Conservation (phyloP, 2,888 invertebrate species). For the Cosmopolites sordidus region DNA sequence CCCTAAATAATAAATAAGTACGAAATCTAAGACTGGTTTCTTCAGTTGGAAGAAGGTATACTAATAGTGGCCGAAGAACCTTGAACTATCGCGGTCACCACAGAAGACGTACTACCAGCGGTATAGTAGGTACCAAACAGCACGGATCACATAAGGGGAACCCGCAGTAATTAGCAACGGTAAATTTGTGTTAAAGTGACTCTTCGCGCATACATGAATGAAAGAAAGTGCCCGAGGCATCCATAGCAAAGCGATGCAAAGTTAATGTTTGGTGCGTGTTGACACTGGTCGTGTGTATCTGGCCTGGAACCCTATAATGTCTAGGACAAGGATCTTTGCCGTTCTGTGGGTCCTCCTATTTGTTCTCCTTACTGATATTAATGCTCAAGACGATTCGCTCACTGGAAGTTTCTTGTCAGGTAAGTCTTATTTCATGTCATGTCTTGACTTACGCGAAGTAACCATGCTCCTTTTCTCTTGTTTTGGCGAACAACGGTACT, state of each 20-base stretch:
- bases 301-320: slow-evolving; percentile 30
- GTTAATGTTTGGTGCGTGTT: slow-evolving; percentile 35
- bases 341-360: slow-evolving; percentile 21
- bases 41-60: slow-evolving; percentile 18
- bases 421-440: slow-evolving; percentile 42
- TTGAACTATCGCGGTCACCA: slow-evolving; percentile 27
- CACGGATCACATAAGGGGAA: slow-evolving; percentile 25
- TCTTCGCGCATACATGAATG: slow-evolving; percentile 46
- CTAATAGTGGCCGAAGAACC: slow-evolving; percentile 25
- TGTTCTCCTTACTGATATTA: slow-evolving; percentile 35
- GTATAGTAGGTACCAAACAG: slow-evolving; percentile 27
- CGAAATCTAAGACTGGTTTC: slow-evolving; percentile 25
- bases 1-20: slow-evolving; percentile 21
- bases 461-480: slow-evolving; percentile 20
- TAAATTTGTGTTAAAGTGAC: slow-evolving; percentile 44
- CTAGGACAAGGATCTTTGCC: slow-evolving; percentile 34
- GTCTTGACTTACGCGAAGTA: slow-evolving; percentile 15
- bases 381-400: slow-evolving; percentile 68
- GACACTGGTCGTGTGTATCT: slow-evolving; percentile 36
- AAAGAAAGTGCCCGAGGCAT: slow-evolving; percentile 33
- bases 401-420: slow-evolving; percentile 80
- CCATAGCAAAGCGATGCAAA: slow-evolving; percentile 30
- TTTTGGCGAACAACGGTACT: slow-evolving; percentile 31
- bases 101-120: slow-evolving; percentile 31
- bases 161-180: slow-evolving; percentile 39